Percentiles rank a stretch among this genome's conserved stretches.
phyloP scores from a whole-genome alignment of 2,888 invertebrate genomes.

The Dioctria rufipes region DNA sequence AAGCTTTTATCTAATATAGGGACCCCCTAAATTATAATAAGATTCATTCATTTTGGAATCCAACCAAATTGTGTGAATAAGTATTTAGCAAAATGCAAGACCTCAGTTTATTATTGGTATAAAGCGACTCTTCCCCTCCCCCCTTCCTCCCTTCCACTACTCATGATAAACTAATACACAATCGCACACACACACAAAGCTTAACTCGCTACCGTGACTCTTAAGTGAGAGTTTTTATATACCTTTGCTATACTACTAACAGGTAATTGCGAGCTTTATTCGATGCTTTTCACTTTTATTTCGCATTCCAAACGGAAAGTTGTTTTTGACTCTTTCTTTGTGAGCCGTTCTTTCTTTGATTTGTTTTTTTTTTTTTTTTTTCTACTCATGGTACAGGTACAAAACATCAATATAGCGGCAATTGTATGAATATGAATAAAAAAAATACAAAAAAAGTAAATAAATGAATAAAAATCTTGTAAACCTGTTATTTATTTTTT shows the following conservation, averaged over 20 bases:
- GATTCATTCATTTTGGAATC: too few relatives aligned
- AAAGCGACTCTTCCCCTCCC: too few relatives aligned
- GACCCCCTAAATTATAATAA: neutral
- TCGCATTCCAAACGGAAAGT: neutral
- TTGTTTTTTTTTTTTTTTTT: neutral
- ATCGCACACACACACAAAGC: too few relatives aligned
- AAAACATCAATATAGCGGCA: too few relatives aligned
- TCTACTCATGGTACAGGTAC: too few relatives aligned
- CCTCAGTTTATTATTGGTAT: too few relatives aligned
- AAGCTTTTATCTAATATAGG: neutral
- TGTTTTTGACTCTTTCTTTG: neutral
- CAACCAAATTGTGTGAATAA: too few relatives aligned
- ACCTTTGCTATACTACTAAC: neutral
- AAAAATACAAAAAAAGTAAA: neutral
- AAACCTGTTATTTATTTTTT: neutral
- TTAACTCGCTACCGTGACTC: neutral
- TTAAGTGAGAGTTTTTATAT: neutral
- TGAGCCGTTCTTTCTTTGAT: neutral
- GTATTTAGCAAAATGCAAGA: too few relatives aligned
- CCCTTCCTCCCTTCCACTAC: too few relatives aligned
- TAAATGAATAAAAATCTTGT: neutral
- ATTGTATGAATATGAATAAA: too few relatives aligned
- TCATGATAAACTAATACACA: too few relatives aligned
- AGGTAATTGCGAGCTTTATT: neutral
- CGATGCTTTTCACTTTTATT: constrained; percentile 14